Conservation (phyloP, 2,797 vertebrate genomes). For the Cheirogaleus major region DNA sequence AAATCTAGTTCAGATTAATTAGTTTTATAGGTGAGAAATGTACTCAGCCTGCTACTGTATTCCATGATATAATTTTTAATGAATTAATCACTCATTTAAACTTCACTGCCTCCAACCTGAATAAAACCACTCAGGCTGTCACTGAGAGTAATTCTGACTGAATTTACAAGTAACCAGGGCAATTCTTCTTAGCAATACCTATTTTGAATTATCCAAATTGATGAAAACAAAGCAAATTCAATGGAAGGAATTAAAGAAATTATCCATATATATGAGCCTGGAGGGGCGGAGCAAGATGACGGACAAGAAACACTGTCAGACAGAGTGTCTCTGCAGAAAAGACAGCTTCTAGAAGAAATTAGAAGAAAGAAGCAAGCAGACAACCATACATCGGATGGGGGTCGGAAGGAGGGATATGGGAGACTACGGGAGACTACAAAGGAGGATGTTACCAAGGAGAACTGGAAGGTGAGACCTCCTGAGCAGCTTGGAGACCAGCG, state of each 20-base stretch:
- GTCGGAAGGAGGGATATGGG: too few relatives aligned
- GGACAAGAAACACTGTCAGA: too few relatives aligned
- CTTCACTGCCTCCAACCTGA: background rate
- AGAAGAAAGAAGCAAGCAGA: too few relatives aligned
- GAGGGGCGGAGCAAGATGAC: too few relatives aligned
- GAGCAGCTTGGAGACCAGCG: too few relatives aligned
- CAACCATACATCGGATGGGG: too few relatives aligned
- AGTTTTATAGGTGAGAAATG: constrained; percentile 55
- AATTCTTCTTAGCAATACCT: background rate
- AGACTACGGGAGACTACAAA: too few relatives aligned
- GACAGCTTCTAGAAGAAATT: too few relatives aligned
- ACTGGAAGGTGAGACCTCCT: too few relatives aligned
- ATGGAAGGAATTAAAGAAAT: constrained; percentile 26
- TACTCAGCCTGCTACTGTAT: background rate
- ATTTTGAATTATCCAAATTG: constrained; percentile 42
- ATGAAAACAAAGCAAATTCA: constrained; percentile 47
- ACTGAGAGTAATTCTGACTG: background rate
- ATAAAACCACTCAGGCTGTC: constrained; percentile 39
- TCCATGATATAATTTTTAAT: constrained; percentile 33
- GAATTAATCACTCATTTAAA: constrained; percentile 67
- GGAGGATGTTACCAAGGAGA: too few relatives aligned
- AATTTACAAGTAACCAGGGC: constrained; percentile 37
- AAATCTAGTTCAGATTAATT: constrained; percentile 59
- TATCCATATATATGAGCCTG: background rate
- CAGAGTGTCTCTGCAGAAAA: too few relatives aligned